Base-by-base conservation (phyloP, 2,113 vertebrate species). In the Nestor notabilis region DNA sequence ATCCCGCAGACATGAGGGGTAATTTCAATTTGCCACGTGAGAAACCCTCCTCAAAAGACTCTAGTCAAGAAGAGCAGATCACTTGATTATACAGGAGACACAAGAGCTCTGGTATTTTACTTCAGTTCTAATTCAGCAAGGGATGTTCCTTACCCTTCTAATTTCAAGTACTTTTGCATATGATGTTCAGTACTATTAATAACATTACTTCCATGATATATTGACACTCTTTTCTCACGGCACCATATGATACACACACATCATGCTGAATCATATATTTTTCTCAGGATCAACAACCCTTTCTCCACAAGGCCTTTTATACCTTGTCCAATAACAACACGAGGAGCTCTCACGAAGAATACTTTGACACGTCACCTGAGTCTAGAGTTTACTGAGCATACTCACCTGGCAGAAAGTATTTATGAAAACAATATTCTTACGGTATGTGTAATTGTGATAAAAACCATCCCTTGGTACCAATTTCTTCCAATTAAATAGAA, bases 401-500 rank as follows among this genome's bases (percentile, higher is more conserved):
- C 79, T 2, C 0, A 33, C 17, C 60, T 74, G 83, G 83, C 71
- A 90, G 53, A 39, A 83, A 74, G 79, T 18, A 69, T 53, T 81
- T 50, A 33, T n/a, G 41, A 56, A 92, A 95, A 80, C 31, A 90
- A 46, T 61, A 52, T 80, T 41, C 43, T 83, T 88, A 90, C 10
- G 20, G 44, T 47, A 89, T 11, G 9, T 19, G 46, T 49, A 86
- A 70, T 77, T 89, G 25, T 83, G 75, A 90, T 83, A 92, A 76
- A 28, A 93, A 71, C 75, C 78, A 33, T 19, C 41, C 19, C 35
- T 11, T 16, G 2, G 66, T 74, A 65, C n/a, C 37, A 74, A 17
- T 85, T 86, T 86, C 41, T 96, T 93, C 41, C 64, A 71, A 5
- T 92, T 90, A 76, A 84, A 52, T 64, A 69, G 89, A 39, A 90